Evolutionary conservation across 2,888 invertebrate genomes (phyloP).

Genomic region (Calliphora vomitoria): DNA sequence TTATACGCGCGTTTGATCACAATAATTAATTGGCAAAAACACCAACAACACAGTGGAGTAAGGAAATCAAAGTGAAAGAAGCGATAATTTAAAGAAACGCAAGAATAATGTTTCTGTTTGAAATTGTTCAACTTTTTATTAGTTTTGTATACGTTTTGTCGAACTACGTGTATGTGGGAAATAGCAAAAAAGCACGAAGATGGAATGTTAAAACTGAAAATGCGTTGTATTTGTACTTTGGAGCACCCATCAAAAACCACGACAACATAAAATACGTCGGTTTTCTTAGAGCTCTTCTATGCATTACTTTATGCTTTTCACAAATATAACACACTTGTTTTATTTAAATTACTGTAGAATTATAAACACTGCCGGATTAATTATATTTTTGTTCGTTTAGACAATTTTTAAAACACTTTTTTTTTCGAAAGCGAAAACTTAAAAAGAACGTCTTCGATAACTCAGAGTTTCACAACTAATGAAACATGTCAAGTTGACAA

Average conservation of each 20-base stretch:
- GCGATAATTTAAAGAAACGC: slow-evolving; percentile 11
- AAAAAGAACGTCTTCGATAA: slow-evolving; percentile 3
- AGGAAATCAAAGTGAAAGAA: slow-evolving; percentile 6
- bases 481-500: slow-evolving; percentile 35
- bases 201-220: slow-evolving; percentile 74
- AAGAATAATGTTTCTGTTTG: slow-evolving; percentile 23
- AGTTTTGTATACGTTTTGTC: slow-evolving; percentile 24
- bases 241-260: slow-evolving; percentile 64
- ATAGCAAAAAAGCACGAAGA: slow-evolving; percentile 39
- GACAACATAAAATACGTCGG: slow-evolving; percentile 50
- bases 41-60: not conserved
- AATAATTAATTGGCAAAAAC: not conserved
- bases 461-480: slow-evolving; percentile 61
- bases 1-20: not conserved
- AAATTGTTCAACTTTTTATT: slow-evolving; percentile 8
- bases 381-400: not conserved
- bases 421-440: not conserved
- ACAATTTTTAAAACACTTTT: not conserved
- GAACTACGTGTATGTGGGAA: slow-evolving; percentile 62
- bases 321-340: slow-evolving; percentile 37
- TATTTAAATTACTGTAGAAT: not conserved
- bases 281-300: slow-evolving; percentile 76
- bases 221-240: slow-evolving; percentile 75
- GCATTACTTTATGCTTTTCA: slow-evolving; percentile 78
- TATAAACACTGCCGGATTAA: slow-evolving; percentile 52